Percentiles rank a stretch among this genome's conserved stretches.
These are phyloP conservation scores for Leptosomus discolor DNA, from an alignment of 2,113 vertebrate species.

Conservation along the genomic window DNA sequence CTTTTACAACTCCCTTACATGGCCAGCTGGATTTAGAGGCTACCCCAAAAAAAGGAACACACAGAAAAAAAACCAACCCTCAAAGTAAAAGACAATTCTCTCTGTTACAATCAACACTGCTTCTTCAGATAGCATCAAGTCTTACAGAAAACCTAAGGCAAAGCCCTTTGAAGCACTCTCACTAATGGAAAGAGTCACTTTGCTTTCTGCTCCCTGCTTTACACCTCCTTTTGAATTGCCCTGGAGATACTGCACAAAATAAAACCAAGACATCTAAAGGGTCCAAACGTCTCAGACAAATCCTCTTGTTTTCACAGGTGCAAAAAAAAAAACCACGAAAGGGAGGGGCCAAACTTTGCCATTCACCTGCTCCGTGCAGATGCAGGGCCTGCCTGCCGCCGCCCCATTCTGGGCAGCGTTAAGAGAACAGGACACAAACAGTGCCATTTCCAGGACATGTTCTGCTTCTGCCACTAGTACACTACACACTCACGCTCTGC, in stretches of 20 bases:
- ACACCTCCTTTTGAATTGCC: not conserved
- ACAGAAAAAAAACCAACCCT: not conserved
- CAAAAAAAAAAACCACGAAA: not conserved
- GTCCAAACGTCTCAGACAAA: not conserved
- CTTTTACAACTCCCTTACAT: not conserved
- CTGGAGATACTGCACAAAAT: not conserved
- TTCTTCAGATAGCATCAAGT: not conserved
- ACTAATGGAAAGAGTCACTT: not conserved
- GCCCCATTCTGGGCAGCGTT: rapidly evolving
- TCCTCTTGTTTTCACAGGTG: not conserved
- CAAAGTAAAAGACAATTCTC: not conserved
- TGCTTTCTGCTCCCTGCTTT: not conserved
- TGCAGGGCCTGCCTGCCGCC: not conserved
- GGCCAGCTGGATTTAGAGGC: not conserved
- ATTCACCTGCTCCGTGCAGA: rapidly evolving
- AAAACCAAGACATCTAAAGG: not conserved
- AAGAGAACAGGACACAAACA: not conserved
- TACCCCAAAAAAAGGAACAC: not conserved
- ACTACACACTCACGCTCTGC: not conserved
- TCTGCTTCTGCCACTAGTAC: not conserved
- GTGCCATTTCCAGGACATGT: not conserved
- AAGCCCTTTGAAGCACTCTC: not conserved
- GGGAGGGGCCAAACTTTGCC: not conserved
- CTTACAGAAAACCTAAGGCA: not conserved
- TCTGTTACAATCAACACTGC: not conserved